phyloP scores from a whole-genome alignment of 2,888 invertebrate species.

The Thalpophila matura region DNA sequence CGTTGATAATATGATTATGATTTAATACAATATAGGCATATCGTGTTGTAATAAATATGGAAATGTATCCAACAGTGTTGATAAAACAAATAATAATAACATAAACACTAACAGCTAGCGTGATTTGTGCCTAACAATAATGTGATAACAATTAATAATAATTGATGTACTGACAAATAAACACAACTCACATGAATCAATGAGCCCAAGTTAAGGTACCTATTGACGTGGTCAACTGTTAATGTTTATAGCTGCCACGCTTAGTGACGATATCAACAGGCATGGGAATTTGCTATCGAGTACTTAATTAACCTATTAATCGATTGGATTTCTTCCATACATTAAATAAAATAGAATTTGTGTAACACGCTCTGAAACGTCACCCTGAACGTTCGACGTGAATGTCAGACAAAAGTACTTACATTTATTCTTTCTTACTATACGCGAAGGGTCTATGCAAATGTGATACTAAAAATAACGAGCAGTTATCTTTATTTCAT shows the following conservation, averaged over 20 bases:
- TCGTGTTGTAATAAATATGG: neutral
- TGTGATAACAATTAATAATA: slow-evolving; percentile 36
- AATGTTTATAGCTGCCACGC: slow-evolving; percentile 10
- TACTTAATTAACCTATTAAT: slow-evolving; percentile 46
- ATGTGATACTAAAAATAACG: slow-evolving; percentile 37
- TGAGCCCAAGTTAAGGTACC: neutral
- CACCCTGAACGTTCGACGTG: slow-evolving; percentile 67
- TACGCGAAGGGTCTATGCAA: slow-evolving; percentile 27
- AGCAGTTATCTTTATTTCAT: slow-evolving; percentile 54
- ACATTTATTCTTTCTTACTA: slow-evolving; percentile 60
- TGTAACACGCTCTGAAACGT: slow-evolving; percentile 71
- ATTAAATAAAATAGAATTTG: slow-evolving; percentile 56
- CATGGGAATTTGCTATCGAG: slow-evolving; percentile 34
- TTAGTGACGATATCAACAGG: slow-evolving; percentile 12
- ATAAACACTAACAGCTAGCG: slow-evolving; percentile 17
- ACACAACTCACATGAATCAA: slow-evolving; percentile 28
- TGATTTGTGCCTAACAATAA: slow-evolving; percentile 10
- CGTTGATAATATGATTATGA: neutral
- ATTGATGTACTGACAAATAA: slow-evolving; percentile 24
- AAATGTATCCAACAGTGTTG: slow-evolving; percentile 1
- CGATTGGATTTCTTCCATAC: slow-evolving; percentile 48
- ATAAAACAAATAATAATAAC: slow-evolving; percentile 11
- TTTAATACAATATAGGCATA: slow-evolving; percentile 12
- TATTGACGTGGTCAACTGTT: slow-evolving; percentile 6
- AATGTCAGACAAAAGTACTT: slow-evolving; percentile 63